Base-by-base conservation (phyloP, 2,797 vertebrate genomes). In the Hemibagrus guttatus region DNA sequence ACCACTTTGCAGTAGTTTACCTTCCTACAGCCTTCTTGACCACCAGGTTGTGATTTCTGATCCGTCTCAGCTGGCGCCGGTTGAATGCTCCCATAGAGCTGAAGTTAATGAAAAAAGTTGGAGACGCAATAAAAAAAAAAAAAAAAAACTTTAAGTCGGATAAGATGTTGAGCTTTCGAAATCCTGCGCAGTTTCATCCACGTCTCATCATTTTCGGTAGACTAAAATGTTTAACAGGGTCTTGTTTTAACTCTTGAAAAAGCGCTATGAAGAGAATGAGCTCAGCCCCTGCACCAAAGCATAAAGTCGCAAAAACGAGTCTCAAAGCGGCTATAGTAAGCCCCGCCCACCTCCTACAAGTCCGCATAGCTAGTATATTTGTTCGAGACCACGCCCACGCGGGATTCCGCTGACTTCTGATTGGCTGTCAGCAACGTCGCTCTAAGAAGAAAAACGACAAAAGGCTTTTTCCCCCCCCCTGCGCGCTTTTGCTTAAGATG, bases 261-360 rank as follows among this genome's bases (percentile, higher is more conserved):
- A 88, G 88, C 90, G 92, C 90, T 86, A 90, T 88, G 91, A n/a
- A 58, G 92, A 86, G 92, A 90, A 66, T 6, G 92, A 94, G 94
- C 93, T 92, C 90, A 61, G 66, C 87, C 84, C 82, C 42, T 82
- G 85, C 78, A 75, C 81, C 78, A 74, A 86, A 90, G 87, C 86
- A 87, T 85, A 88, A 91, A 88, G 83, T 69, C 81, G 54, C 86
- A 72, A 86, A 78, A 85, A 80, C 81, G 85, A 81, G 58, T 63
- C 85, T 81, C 81, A 84, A 78, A 52, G 86, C 71, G 83, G 84
- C 83, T 84, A 83, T n/a, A 66, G 63, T 52, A 82, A 86, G 83
- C 86, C 71, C 84, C 88, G 75, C 89, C 83, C 88, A 75, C 86
- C 80, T 84, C 56, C 84, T 84, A 71, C 86, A 76, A 82, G 52